Percentiles rank a stretch among this genome's conserved stretches.
phyloP scores from a whole-genome alignment of 2,888 invertebrate species.

The Eupelmus urozonus region DNA sequence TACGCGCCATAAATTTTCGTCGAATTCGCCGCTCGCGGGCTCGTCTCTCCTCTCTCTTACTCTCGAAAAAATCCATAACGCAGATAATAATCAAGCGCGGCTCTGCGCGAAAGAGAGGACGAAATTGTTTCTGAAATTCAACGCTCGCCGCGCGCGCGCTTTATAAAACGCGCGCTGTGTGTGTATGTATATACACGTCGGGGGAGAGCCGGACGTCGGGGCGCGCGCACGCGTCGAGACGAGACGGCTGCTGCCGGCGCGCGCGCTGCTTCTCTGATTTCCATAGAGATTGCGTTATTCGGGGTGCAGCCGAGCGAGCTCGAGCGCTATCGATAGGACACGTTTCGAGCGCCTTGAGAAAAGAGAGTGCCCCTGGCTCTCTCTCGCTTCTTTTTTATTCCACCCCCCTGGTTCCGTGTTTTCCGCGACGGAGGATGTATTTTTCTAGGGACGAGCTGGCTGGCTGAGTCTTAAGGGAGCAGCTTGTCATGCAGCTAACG shows the following conservation, averaged over 20 bases:
- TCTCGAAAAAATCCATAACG: slow-evolving; percentile 43
- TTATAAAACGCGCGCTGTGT: slow-evolving; percentile 10
- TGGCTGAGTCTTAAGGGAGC: background rate
- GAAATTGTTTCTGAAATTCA: slow-evolving; percentile 52
- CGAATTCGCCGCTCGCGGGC: slow-evolving; percentile 28
- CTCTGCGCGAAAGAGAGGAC: slow-evolving; percentile 26
- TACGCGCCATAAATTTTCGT: slow-evolving; percentile 41
- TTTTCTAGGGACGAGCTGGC: background rate
- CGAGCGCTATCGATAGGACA: slow-evolving; percentile 51
- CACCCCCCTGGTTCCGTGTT: too few species aligned
- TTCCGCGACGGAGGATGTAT: background rate
- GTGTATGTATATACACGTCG: background rate
- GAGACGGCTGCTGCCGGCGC: slow-evolving; percentile 17
- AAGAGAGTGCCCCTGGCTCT: slow-evolving; percentile 35
- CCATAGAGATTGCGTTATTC: slow-evolving; percentile 57
- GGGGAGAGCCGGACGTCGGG: background rate
- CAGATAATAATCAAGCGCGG: slow-evolving; percentile 43
- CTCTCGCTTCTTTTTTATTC: background rate
- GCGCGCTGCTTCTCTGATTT: slow-evolving; percentile 47
- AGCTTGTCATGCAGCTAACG: background rate
- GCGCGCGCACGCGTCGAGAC: slow-evolving; percentile 3
- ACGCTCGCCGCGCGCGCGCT: background rate
- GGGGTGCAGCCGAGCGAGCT: slow-evolving; percentile 18
- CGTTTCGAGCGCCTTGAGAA: slow-evolving; percentile 20
- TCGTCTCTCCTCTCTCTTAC: too few species aligned